Base-by-base conservation (phyloP, 2,888 invertebrate genomes). In the Dryobota labecula region DNA sequence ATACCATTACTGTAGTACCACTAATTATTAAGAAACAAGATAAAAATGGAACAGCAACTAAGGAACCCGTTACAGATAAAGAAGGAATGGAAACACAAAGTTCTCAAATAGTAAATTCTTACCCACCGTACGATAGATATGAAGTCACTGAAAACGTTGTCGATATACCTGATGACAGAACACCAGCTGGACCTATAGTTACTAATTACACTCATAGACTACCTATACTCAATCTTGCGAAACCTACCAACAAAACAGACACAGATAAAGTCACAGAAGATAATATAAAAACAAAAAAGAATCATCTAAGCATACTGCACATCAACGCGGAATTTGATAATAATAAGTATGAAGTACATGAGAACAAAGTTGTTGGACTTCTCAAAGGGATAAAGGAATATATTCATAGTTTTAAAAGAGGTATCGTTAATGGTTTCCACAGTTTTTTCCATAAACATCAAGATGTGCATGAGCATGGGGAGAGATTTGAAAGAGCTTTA, bases 101-200 rank as follows among this genome's bases (percentile, higher is more conserved):
- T 63, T 79, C 83, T 18, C 66, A 70, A 43, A 18, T 45, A 20
- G 47, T 66, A 2, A 11, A 51, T 13, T 83, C 81, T 8, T 70
- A 65, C 27, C 70, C 73, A 62, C 69, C 62, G 8, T 64, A 74
- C 13, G 49, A 33, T 56, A 27, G 82, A 2, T 95, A 95, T 47
- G 87, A 94, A 89, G 93, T 95, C 0, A 92, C 92, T 36, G 95
- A 95, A 85, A 86, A 89, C 8, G 83, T 94, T 2, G 76, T 86
- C 4, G 95, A 95, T 60, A 80, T 94, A 49, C 94, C 94, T 1
- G 91, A 94, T 61, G 79, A 88, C 5, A 86, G 88, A 27, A 86
- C 86, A 2, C 62, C 71, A 69, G 61, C 67, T 24, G 88, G 87
- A 5, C 91, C 92, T 1, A 86, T 94, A 2, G 27, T 90, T 1